Conservation (phyloP, 2,888 invertebrate species). For the Sinelater perroti region DNA sequence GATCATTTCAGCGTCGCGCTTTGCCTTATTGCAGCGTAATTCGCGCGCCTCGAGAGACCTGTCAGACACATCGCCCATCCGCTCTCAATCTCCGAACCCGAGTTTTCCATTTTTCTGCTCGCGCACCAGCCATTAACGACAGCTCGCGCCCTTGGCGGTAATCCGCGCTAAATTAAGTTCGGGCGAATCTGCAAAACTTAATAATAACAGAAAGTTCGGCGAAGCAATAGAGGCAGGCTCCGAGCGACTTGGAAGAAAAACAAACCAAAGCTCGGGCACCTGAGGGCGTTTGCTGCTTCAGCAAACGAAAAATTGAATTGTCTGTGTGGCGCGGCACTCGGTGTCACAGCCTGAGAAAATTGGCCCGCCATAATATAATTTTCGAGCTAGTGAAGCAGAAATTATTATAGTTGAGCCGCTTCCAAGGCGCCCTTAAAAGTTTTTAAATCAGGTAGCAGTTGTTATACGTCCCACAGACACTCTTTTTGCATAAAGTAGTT, state of each 20-base stretch:
- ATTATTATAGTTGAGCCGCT: constrained; percentile 9
- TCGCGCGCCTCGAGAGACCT: constrained; percentile 7
- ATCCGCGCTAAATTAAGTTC: too few species aligned
- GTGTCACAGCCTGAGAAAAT: constrained; percentile 31
- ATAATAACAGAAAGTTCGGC: too few species aligned
- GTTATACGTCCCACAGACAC: too few species aligned
- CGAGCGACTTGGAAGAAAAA: constrained; percentile 1
- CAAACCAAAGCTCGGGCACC: constrained; percentile 17
- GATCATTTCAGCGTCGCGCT: constrained; percentile 11
- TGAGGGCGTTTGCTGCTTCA: constrained; percentile 22
- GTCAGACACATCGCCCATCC: constrained; percentile 8
- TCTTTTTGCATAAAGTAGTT: too few species aligned
- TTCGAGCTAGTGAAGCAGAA: background rate
- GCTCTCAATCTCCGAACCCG: too few species aligned
- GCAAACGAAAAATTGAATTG: constrained; percentile 36
- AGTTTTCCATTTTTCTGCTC: too few species aligned
- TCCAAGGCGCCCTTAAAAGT: too few species aligned
- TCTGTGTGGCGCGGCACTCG: constrained; percentile 31
- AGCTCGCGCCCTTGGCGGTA: too few species aligned
- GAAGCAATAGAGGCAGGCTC: too few species aligned
- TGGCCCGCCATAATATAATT: constrained; percentile 25
- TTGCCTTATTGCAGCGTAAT: constrained; percentile 8
- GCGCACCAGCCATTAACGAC: too few species aligned
- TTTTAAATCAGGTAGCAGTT: too few species aligned
- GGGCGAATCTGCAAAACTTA: too few species aligned